A percentile compares a stretch with the other conserved stretches of the same genome.
phyloP scores from a whole-genome alignment of 2,113 vertebrate species.

The Nannobrachium achirus region DNA sequence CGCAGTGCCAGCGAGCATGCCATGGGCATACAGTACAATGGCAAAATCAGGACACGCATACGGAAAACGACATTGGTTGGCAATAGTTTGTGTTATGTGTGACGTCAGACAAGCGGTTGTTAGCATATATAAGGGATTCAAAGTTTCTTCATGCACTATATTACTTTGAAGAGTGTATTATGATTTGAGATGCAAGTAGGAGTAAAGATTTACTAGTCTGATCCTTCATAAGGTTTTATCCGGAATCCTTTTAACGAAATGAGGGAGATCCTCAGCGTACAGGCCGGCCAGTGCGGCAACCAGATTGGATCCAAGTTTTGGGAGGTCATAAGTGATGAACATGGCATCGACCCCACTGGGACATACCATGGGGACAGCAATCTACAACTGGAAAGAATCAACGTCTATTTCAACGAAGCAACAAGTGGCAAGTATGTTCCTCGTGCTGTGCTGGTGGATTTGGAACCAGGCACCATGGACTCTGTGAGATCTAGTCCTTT shows the following conservation, averaged over 20 bases:
- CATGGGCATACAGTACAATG: no score
- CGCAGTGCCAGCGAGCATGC: no score
- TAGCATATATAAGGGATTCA: no score
- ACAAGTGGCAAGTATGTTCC: slow-evolving; percentile 5
- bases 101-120: no score
- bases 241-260: not conserved
- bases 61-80: no score
- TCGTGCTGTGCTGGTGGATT: not conserved
- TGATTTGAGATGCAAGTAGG: no score
- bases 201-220: no score
- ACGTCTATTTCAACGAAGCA: slow-evolving; percentile 4
- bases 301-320: slow-evolving; percentile 5
- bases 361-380: not conserved
- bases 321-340: slow-evolving; percentile 4
- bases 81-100: no score
- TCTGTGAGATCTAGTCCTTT: slow-evolving; percentile 1
- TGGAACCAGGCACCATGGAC: slow-evolving; percentile 6
- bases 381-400: slow-evolving; percentile 1
- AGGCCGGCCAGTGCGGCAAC: slow-evolving; percentile 5
- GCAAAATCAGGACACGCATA: no score
- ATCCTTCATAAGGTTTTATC: no score
- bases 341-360: slow-evolving; percentile 8
- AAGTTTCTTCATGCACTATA: no score
- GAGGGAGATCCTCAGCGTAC: not conserved
- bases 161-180: no score